phyloP scores from a whole-genome alignment of 1,140 invertebrate species.

The Mya arenaria region DNA sequence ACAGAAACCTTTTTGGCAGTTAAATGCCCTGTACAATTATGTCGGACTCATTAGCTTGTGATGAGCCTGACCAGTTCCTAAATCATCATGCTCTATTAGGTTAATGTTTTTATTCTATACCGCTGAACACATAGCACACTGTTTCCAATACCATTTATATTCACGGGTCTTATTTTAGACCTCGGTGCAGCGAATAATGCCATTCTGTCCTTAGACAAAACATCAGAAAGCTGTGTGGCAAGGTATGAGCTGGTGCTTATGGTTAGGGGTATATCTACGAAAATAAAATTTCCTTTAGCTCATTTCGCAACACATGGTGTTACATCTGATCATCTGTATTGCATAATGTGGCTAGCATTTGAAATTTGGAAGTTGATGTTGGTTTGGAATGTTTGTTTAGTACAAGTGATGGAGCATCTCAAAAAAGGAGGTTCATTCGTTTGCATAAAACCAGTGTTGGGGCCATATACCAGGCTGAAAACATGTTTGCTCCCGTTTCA shows the following conservation, averaged over 20 bases:
- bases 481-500: not conserved
- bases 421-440: conserved; percentile 8
- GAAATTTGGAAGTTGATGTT: conserved; percentile 19
- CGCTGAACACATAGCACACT: no score
- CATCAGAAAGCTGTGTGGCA: no score
- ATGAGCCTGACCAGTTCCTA: no score
- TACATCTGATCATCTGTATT: conserved; percentile 22
- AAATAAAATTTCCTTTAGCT: conserved; percentile 7
- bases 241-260: conserved; percentile 8
- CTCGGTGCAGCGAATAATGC: no score
- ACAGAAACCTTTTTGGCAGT: no score
- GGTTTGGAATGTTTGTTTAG: not conserved
- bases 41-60: no score
- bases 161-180: no score
- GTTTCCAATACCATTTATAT: no score
- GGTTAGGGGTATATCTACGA: not conserved
- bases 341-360: not conserved
- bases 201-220: no score
- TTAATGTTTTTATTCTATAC: no score
- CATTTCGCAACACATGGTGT: conserved; percentile 23
- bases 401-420: conserved; percentile 14
- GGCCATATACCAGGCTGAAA: not conserved
- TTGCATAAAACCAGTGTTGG: not conserved
- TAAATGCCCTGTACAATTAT: no score
- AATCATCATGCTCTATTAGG: no score